phyloP scores from a whole-genome alignment of 2,888 invertebrate genomes.

The Drosophila stalkeri region DNA sequence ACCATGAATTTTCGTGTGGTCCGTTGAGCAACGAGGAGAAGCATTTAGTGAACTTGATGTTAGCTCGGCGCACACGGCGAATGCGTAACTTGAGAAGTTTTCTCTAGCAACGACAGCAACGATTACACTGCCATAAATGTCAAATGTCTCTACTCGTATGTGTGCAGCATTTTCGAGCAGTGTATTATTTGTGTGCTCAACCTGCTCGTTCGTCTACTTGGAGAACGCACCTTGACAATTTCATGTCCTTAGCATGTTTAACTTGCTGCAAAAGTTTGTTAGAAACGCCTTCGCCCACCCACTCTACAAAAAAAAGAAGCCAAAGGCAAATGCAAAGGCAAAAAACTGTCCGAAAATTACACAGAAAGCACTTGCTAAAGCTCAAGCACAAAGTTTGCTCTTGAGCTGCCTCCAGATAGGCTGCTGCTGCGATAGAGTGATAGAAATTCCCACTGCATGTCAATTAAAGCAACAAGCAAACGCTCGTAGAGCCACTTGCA shows the following conservation, averaged over 20 bases:
- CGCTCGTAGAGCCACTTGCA: constrained; percentile 27
- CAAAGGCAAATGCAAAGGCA: not conserved
- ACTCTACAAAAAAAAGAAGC: not conserved
- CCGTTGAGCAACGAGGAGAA: not conserved
- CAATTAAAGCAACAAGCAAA: constrained; percentile 35
- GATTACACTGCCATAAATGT: constrained; percentile 37
- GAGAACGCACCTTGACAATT: constrained; percentile 45
- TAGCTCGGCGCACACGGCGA: constrained; percentile 11
- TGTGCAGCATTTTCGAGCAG: constrained; percentile 13
- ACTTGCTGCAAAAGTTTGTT: constrained; percentile 44
- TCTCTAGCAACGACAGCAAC: not conserved
- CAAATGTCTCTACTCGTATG: constrained; percentile 9
- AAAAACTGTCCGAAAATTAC: constrained; percentile 24
- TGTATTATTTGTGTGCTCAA: constrained; percentile 8
- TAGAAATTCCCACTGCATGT: constrained; percentile 13
- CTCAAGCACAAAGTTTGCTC: constrained; percentile 29
- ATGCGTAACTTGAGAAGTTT: constrained; percentile 29
- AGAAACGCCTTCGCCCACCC: not conserved
- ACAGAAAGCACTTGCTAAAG: constrained; percentile 16
- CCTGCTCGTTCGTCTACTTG: constrained; percentile 1
- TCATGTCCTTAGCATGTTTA: constrained; percentile 35
- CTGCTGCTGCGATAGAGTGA: not conserved
- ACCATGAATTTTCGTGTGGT: constrained; percentile 4
- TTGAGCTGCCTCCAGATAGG: not conserved
- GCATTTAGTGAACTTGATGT: constrained; percentile 1